phyloP scores from a whole-genome alignment of 2,888 invertebrate species.

The Yponomeuta evonymella region DNA sequence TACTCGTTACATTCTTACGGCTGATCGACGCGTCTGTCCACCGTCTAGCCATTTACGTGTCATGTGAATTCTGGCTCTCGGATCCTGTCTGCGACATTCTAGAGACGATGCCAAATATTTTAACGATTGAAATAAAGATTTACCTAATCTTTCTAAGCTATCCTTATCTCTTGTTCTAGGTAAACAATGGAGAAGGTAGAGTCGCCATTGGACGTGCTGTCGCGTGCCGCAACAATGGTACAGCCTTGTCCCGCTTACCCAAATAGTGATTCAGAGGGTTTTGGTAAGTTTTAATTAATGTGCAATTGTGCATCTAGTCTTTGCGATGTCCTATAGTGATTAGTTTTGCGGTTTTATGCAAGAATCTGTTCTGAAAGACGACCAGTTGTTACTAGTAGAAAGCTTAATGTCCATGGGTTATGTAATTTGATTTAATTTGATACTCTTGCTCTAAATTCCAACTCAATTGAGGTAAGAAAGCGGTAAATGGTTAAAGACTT shows the following conservation, averaged over 20 bases:
- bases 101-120: conserved; percentile 53
- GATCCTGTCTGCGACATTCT: conserved; percentile 56
- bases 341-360: background rate
- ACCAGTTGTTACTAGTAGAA: background rate
- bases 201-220: conserved; percentile 90
- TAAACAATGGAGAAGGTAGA: conserved; percentile 82
- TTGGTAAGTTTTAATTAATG: conserved; percentile 59
- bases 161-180: conserved; percentile 6
- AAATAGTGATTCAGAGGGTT: conserved; percentile 66
- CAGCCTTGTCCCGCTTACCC: conserved; percentile 80
- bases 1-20: conserved; percentile 21
- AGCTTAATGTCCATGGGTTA: background rate
- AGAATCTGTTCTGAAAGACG: background rate
- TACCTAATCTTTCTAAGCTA: background rate
- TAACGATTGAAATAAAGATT: conserved; percentile 28
- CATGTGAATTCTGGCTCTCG: conserved; percentile 61
- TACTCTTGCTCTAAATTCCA: background rate
- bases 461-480: background rate
- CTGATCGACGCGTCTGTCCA: conserved; percentile 53
- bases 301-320: background rate
- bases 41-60: conserved; percentile 65
- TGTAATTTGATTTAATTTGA: background rate
- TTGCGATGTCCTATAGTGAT: background rate
- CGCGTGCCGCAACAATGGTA: conserved; percentile 92
- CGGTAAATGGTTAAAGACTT: background rate